phyloP scores from a whole-genome alignment of 2,113 vertebrate genomes.

The Oreotrochilus melanogaster region DNA sequence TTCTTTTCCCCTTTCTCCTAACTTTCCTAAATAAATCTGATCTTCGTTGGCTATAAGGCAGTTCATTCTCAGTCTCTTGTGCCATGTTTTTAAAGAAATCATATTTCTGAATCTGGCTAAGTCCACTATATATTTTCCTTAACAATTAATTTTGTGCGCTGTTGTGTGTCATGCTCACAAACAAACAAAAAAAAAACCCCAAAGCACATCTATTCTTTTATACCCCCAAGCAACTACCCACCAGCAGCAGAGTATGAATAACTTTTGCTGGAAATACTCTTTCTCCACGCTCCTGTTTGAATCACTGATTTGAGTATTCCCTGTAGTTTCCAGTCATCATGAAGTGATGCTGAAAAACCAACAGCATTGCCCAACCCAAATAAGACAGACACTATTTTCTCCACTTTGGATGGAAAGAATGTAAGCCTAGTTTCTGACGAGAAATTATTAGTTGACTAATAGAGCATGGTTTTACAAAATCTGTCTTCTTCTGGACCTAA shows the following conservation, averaged over 20 bases:
- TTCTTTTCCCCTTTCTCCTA: slow-evolving; percentile 31
- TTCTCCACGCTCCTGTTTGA: slow-evolving; percentile 26
- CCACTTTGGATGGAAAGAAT: slow-evolving; percentile 3
- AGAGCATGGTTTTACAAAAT: slow-evolving; percentile 26
- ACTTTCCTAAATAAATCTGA: slow-evolving; percentile 41
- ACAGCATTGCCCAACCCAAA: slow-evolving; percentile 37
- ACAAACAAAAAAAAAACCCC: not conserved
- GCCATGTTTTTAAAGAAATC: not conserved
- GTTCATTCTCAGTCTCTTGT: not conserved
- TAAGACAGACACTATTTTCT: not conserved
- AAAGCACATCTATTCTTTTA: not conserved
- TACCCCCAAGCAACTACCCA: slow-evolving; percentile 23
- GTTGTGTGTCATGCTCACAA: not conserved
- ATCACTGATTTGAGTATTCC: slow-evolving; percentile 42
- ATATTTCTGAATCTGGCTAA: not conserved
- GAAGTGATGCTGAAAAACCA: slow-evolving; percentile 34
- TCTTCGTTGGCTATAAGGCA: slow-evolving; percentile 22
- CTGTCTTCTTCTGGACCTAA: slow-evolving; percentile 7
- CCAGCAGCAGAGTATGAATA: not conserved
- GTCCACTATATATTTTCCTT: not conserved
- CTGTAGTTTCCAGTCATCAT: slow-evolving; percentile 38
- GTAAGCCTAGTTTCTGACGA: not conserved
- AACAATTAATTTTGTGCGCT: not conserved
- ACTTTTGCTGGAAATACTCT: not conserved
- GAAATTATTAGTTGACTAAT: not conserved